phyloP scores from a whole-genome alignment of 2,888 invertebrate species.

The Charanyca ferruginea region DNA sequence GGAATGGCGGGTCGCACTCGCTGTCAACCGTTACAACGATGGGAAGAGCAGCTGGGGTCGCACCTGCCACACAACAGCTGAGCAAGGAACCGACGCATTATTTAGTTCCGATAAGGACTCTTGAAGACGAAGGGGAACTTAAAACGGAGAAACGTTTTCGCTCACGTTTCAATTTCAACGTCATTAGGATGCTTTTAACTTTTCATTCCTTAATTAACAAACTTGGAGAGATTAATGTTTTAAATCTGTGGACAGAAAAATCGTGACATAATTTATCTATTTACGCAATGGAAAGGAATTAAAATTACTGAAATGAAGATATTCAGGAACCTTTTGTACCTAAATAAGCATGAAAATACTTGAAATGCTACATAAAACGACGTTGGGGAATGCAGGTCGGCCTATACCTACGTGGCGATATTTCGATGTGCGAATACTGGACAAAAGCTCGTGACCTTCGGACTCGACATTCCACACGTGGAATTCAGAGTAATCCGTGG shows the following conservation, averaged over 20 bases:
- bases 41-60: slow-evolving; percentile 69
- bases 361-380: slow-evolving; percentile 30
- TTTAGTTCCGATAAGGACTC: slow-evolving; percentile 42
- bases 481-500: slow-evolving; percentile 55
- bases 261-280: neutral
- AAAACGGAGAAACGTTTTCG: slow-evolving; percentile 33
- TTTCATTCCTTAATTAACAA: neutral
- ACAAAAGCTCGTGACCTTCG: slow-evolving; percentile 58
- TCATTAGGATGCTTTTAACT: slow-evolving; percentile 5
- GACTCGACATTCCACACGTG: slow-evolving; percentile 58
- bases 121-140: slow-evolving; percentile 45
- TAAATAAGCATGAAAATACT: slow-evolving; percentile 41
- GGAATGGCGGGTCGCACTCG: slow-evolving; percentile 58
- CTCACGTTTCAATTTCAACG: slow-evolving; percentile 22
- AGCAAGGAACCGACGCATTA: slow-evolving; percentile 54
- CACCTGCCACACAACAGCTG: slow-evolving; percentile 73
- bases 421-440: slow-evolving; percentile 54
- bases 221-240: slow-evolving; percentile 1
- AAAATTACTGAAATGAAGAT: slow-evolving; percentile 11
- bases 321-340: slow-evolving; percentile 23
- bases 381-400: slow-evolving; percentile 45
- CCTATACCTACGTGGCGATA: slow-evolving; percentile 39
- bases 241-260: slow-evolving; percentile 9
- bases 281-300: neutral
- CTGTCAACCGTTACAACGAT: slow-evolving; percentile 68